Percentiles rank a stretch among this genome's conserved stretches.
These are phyloP conservation scores for Sclerodermus sp. DNA, from an alignment of 2,888 invertebrate species.

Conservation along the genomic window DNA sequence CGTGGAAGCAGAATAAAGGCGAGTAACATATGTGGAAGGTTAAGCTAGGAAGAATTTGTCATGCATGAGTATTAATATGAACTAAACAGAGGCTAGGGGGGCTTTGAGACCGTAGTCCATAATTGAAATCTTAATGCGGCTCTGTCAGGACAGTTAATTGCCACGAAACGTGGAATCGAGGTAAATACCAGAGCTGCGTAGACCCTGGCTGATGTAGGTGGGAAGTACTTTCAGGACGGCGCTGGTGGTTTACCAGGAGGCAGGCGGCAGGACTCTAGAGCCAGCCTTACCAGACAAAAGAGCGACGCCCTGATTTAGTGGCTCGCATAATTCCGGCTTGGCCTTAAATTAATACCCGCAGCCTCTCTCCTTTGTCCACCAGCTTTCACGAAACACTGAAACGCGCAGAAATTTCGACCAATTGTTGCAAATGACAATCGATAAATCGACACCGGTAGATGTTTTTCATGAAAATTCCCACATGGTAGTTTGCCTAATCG, in stretches of 20 bases:
- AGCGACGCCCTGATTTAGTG: conserved; percentile 25
- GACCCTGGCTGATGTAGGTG: conserved; percentile 6
- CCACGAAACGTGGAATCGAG: not conserved
- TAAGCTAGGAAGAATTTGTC: no score
- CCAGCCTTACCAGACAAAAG: conserved; percentile 22
- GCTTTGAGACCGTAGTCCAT: no score
- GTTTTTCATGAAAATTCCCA: no score
- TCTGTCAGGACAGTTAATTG: not conserved
- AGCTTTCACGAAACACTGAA: conserved; percentile 7
- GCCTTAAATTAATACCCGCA: conserved; percentile 33
- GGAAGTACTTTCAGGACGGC: conserved; percentile 10
- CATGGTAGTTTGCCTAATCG: no score
- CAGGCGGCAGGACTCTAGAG: conserved; percentile 13
- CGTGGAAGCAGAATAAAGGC: no score
- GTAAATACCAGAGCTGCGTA: not conserved
- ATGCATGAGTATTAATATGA: no score
- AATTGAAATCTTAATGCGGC: not conserved
- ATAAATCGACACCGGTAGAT: no score
- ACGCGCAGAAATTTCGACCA: no score
- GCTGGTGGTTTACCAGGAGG: conserved; percentile 18
- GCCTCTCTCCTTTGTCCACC: conserved; percentile 19
- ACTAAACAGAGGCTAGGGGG: no score
- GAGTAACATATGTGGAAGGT: no score
- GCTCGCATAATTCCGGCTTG: conserved; percentile 27
- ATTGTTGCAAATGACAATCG: no score